Percentiles rank a stretch among this genome's conserved stretches.
These are phyloP conservation scores for Sebastes jordani DNA, from an alignment of 2,797 vertebrate genomes.

Conservation along the genomic window DNA sequence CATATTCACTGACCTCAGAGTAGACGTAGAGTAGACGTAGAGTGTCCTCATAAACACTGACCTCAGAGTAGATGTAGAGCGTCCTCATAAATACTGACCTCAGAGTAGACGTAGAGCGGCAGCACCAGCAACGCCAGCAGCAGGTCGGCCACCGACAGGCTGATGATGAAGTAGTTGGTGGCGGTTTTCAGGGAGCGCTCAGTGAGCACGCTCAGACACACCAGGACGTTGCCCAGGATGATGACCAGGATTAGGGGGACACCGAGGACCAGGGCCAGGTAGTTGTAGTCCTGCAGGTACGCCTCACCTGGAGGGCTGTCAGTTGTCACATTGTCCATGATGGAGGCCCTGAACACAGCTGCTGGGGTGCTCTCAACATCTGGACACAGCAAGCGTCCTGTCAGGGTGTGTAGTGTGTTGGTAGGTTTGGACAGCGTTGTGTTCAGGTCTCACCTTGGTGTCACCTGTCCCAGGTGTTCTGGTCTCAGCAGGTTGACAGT, in stretches of 20 bases:
- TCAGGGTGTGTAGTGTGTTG: too few relatives aligned
- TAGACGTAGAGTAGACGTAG: constrained; percentile 70
- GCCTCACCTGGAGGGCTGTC: constrained; percentile 26
- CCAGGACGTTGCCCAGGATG: constrained; percentile 81
- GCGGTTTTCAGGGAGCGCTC: constrained; percentile 83
- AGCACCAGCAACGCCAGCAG: constrained; percentile 81
- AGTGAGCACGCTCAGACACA: constrained; percentile 81
- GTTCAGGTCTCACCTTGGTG: too few relatives aligned
- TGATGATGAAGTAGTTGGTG: constrained; percentile 85
- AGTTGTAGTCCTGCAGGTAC: constrained; percentile 67
- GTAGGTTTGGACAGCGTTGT: too few relatives aligned
- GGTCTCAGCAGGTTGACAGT: too few relatives aligned
- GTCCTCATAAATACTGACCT: too few relatives aligned
- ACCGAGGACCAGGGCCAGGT: constrained; percentile 74
- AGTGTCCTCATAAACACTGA: constrained; percentile 38
- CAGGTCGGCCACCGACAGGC: constrained; percentile 80
- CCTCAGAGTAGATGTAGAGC: too few relatives aligned
- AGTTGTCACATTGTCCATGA: constrained; percentile 76
- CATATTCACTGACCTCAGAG: too few relatives aligned
- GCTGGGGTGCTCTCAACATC: constrained; percentile 58
- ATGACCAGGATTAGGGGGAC: constrained; percentile 78
- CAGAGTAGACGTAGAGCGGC: constrained; percentile 67
- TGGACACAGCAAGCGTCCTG: too few relatives aligned
- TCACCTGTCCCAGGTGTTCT: too few relatives aligned
- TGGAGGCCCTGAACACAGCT: constrained; percentile 39